Evolutionary conservation across 2,113 vertebrate genomes (phyloP), one percentile per base, ranked within the genome.

Genomic region (Xiphophorus maculatus): DNA sequence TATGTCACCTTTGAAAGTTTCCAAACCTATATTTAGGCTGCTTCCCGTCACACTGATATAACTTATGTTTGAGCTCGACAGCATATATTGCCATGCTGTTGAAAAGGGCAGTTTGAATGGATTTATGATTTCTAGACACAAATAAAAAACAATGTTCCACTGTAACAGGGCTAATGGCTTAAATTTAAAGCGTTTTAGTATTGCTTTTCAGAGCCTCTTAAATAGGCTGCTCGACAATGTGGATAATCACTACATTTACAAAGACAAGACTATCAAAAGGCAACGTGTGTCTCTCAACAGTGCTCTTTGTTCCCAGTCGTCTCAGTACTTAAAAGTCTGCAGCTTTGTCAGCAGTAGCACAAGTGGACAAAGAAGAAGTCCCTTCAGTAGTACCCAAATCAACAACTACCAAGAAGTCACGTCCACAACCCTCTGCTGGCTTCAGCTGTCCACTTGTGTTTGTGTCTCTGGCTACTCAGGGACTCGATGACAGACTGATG

Each of bases 401-500:
- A 58, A 58, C 35, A 66, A 22, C 42, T 37, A 67, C 40, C 44
- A 51, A 33, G 13, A 19, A 69, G 90, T 90, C 84, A 89, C 86
- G 79, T 89, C 88, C 84, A 66, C 85, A 73, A 79, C 74, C 63
- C 69, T 63, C 63, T 61, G 69, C n/a, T 69, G 74, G 58, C 68
- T 76, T 37, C n/a, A 65, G 63, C 69, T 77, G 84, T 63, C 70
- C 80, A 77, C 71, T 29, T 77, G 48, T 65, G 61, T 74, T 15
- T 51, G 61, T 85, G 84, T 90, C 84, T 87, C 83, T 90, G 89
- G 83, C 80, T 73, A 79, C 84, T 90, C 83, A 64, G 79, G 22
- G 80, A 78, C 74, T 82, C 74, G 91, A 64, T 92, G 94, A 95
- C 82, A 87, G 92, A 94, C 90, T 91, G 83, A 94, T 94, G 93